phyloP scores from a whole-genome alignment of 2,888 invertebrate species.

The Caenorhabditis japonica region DNA sequence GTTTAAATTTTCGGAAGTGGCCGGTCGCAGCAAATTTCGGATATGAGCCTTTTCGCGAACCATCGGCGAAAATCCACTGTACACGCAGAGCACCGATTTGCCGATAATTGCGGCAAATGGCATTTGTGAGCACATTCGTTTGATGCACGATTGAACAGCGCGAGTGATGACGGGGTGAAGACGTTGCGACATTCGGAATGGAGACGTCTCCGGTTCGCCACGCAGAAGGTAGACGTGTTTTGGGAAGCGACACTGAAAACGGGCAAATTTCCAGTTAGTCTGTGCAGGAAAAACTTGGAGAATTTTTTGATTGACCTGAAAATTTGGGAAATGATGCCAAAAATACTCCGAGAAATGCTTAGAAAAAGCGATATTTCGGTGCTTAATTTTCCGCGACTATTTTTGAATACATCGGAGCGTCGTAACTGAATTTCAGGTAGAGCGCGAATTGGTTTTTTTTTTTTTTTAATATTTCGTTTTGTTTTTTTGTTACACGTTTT shows the following conservation, averaged over 20 bases:
- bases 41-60: constrained; percentile 32
- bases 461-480: too few species aligned
- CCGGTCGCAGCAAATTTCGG: constrained; percentile 42
- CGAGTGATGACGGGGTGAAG: constrained; percentile 38
- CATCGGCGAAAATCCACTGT: constrained; percentile 59
- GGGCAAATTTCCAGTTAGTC: too few species aligned
- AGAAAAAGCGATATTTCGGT: too few species aligned
- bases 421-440: too few species aligned
- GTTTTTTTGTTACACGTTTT: too few species aligned
- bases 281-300: too few species aligned
- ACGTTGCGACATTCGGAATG: constrained; percentile 46
- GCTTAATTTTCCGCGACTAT: too few species aligned
- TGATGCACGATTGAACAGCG: constrained; percentile 48
- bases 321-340: too few species aligned
- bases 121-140: constrained; percentile 56
- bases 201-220: constrained; percentile 55
- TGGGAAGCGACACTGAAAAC: constrained; percentile 55
- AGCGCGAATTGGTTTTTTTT: too few species aligned
- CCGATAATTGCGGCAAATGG: constrained; percentile 59
- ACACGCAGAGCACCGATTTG: constrained; percentile 49
- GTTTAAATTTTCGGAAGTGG: constrained; percentile 26
- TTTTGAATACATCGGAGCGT: too few species aligned
- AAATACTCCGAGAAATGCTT: too few species aligned
- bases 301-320: too few species aligned
- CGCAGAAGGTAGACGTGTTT: constrained; percentile 55